Conservation (phyloP, 2,888 invertebrate species). For the Chalcosyrphus nemorum region DNA sequence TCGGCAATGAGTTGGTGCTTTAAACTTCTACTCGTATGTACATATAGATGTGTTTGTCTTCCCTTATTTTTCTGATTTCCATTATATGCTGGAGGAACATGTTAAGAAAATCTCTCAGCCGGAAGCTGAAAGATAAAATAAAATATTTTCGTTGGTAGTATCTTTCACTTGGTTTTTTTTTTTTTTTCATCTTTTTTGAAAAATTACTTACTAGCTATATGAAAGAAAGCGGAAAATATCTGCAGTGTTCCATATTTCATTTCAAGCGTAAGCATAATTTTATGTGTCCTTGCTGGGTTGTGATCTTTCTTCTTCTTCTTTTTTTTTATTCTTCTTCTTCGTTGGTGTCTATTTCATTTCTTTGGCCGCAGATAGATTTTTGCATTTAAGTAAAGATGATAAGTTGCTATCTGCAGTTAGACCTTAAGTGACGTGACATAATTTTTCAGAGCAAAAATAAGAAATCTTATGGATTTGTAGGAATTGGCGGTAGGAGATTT, state of each 20-base stretch:
- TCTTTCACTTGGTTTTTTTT: not conserved
- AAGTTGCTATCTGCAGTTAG: conserved; percentile 9
- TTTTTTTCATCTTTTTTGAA: conserved; percentile 33
- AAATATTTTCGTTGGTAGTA: conserved; percentile 17
- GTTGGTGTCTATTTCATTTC: not conserved
- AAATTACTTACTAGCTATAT: conserved; percentile 40
- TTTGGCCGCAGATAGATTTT: conserved; percentile 7
- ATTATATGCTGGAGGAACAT: conserved; percentile 32
- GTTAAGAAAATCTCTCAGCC: conserved; percentile 61
- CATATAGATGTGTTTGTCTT: not conserved
- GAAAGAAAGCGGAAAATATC: conserved; percentile 34
- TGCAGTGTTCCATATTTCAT: conserved; percentile 55
- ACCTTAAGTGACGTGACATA: not conserved
- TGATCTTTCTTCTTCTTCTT: not conserved
- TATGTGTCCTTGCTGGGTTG: conserved; percentile 3
- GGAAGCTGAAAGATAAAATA: conserved; percentile 62
- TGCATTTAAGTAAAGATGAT: conserved; percentile 24
- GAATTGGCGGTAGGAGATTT: not conserved
- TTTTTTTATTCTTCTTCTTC: not conserved
- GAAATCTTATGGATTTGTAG: not conserved
- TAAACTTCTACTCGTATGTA: conserved; percentile 18
- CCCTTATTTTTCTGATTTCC: conserved; percentile 43
- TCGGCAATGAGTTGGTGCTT: conserved; percentile 7
- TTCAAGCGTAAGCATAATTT: conserved; percentile 44
- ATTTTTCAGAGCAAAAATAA: not conserved